A percentile compares a stretch with the other conserved stretches of the same genome.
These are phyloP conservation scores for Coluber constrictor DNA, from an alignment of 2,797 vertebrate species.

Conservation along the genomic window DNA sequence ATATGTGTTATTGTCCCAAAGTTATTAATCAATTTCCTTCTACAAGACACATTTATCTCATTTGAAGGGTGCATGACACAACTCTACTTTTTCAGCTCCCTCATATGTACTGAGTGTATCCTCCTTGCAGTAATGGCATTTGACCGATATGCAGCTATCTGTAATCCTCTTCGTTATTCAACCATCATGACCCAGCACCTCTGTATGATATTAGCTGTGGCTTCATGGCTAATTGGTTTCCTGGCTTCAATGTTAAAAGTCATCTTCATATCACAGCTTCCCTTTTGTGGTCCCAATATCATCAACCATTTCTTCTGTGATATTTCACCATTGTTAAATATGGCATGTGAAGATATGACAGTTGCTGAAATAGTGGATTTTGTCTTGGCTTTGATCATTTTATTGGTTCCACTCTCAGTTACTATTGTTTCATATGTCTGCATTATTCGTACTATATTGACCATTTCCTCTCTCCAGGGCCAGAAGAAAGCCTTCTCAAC, in stretches of 20 bases:
- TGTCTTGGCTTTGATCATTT: conserved; percentile 54
- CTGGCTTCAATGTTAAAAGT: conserved; percentile 56
- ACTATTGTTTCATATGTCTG: conserved; percentile 42
- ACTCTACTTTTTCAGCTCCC: conserved; percentile 57
- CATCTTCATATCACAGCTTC: conserved; percentile 54
- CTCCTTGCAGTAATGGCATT: conserved; percentile 61
- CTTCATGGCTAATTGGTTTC: conserved; percentile 57
- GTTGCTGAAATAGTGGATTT: conserved; percentile 58
- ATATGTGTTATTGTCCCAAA: conserved; percentile 57
- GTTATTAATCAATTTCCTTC: conserved; percentile 29
- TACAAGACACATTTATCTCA: conserved; percentile 37
- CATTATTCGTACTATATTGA: conserved; percentile 41
- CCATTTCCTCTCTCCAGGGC: background rate
- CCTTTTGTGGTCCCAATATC: conserved; percentile 54
- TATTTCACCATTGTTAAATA: conserved; percentile 56
- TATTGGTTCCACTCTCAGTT: conserved; percentile 51
- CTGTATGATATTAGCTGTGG: conserved; percentile 42
- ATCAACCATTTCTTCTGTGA: conserved; percentile 66
- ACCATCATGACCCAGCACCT: conserved; percentile 36
- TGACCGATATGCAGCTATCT: conserved; percentile 57
- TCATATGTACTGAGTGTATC: conserved; percentile 53
- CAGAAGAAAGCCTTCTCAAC: conserved; percentile 61
- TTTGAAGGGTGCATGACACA: conserved; percentile 57
- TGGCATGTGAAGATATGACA: conserved; percentile 47
- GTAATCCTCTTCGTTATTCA: conserved; percentile 47